Conservation (phyloP, 2,888 invertebrate genomes). For the Drepanosiphum platanoidis region DNA sequence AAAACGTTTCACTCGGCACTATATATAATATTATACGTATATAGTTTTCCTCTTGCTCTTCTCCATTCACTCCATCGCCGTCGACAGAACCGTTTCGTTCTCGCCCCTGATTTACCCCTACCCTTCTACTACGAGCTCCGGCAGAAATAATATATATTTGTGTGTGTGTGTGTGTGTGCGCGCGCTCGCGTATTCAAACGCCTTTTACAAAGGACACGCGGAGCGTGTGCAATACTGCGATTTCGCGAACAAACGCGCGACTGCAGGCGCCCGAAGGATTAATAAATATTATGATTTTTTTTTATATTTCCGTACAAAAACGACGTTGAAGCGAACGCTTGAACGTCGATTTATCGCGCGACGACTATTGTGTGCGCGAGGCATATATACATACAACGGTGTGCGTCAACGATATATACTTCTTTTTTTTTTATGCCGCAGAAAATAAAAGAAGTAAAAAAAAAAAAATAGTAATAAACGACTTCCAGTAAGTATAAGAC, state of each 20-base stretch:
- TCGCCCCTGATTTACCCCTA: background rate
- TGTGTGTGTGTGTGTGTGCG: background rate
- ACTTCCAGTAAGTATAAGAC: conserved; percentile 13
- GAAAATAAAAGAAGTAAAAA: background rate
- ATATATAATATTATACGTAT: background rate
- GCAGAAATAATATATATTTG: conserved; percentile 10
- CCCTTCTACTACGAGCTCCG: background rate
- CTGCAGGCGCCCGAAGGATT: conserved; percentile 1
- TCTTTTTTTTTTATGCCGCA: background rate
- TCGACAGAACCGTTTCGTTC: background rate
- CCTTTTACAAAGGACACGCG: conserved; percentile 3
- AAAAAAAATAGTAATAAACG: background rate
- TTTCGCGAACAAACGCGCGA: background rate
- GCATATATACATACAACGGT: background rate
- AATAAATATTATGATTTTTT: conserved; percentile 36
- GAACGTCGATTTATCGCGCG: conserved; percentile 48
- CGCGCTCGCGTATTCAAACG: background rate
- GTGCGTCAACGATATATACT: background rate
- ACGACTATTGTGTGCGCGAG: conserved; percentile 6
- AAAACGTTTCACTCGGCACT: conserved; percentile 39
- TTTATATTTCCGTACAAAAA: background rate
- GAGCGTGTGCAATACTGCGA: background rate
- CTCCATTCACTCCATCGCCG: background rate
- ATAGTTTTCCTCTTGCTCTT: background rate
- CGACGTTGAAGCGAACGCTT: conserved; percentile 34